Evolutionary conservation across 2,888 invertebrate genomes (phyloP), one percentile per base, ranked within the genome.

Genomic region (Agrochola circellaris): DNA sequence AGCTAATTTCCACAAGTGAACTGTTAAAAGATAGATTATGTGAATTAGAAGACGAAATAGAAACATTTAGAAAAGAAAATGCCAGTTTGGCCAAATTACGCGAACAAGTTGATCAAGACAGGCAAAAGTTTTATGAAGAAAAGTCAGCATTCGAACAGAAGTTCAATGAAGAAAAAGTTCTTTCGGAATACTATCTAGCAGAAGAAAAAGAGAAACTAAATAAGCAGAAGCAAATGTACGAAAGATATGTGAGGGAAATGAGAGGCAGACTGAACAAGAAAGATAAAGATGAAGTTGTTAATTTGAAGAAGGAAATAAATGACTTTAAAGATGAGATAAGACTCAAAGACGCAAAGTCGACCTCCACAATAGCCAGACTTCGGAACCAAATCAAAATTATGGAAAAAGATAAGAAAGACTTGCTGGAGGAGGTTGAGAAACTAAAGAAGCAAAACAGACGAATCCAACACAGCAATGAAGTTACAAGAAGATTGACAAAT

Each of bases 331-430:
- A 98, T 82, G 98, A 98, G 85, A 95, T 98, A 30, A 97, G 97
- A 90, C 92, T 97, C n/a, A 98, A 98, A 94, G 98, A 98, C 88
- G 97, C 97, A 26, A 97, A 97, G 89, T 98, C 98, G 90, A 97
- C 98, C 9, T 97, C 98, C 0, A 97, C 97, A 0, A 98, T 98
- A 90, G 98, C 98, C 0, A 97, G 98, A 84, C 95, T 98, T 17
- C 97, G 98, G 34, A 98, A 98, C 84, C 98, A 98, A 93, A 95
- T 98, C 48, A 98, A 98, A 92, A 97, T 97, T 66, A 94, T 98
- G 74, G 98, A 98, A 91, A 98, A 97, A 89, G 98, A 98, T 88
- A 97, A 98, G 87, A 95, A 96, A 48, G 97, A 97, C 66, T 92
- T 98, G 45, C 97, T 97, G 85, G 96, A 97, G 71, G 98, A 98